Evolutionary conservation across 1,140 invertebrate genomes (phyloP).

Genomic region (Caenorhabditis remanei): DNA sequence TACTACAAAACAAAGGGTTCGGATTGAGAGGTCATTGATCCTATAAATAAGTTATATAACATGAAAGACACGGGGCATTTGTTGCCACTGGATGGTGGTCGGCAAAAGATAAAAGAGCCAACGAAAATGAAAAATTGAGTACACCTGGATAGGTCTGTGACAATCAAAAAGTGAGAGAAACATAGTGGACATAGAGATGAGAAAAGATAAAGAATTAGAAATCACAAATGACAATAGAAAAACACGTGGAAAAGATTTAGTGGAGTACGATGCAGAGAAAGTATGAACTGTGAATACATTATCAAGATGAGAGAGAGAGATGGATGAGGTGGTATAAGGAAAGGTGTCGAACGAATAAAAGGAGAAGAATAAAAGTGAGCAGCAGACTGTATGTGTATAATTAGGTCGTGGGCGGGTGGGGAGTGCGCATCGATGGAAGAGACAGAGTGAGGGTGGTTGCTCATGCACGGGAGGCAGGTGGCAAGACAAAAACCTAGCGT

Average conservation of each 20-base stretch:
- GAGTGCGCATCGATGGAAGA: constrained; percentile 32
- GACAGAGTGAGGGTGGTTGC: not conserved
- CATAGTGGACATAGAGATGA: not conserved
- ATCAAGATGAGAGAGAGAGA: not conserved
- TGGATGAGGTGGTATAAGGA: not conserved
- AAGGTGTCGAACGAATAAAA: constrained; percentile 26
- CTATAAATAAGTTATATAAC: constrained; percentile 23
- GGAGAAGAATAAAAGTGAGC: constrained; percentile 38
- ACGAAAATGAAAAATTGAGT: constrained; percentile 13
- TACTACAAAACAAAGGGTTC: not conserved
- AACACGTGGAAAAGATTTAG: not conserved
- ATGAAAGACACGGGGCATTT: not conserved
- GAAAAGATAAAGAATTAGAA: not conserved
- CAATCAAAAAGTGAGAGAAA: not conserved
- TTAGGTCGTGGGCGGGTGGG: constrained; percentile 22
- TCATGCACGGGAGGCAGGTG: constrained; percentile 49
- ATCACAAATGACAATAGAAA: not conserved
- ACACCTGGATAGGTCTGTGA: constrained; percentile 35
- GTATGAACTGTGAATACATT: not conserved
- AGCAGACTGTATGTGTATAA: constrained; percentile 56
- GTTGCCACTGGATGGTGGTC: not conserved
- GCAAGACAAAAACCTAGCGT: constrained; percentile 34
- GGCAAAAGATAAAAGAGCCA: constrained; percentile 32
- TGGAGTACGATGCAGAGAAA: not conserved
- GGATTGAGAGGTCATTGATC: not conserved